Evolutionary conservation across 2,113 vertebrate species (phyloP).

Genomic region (Centrocercus urophasianus): DNA sequence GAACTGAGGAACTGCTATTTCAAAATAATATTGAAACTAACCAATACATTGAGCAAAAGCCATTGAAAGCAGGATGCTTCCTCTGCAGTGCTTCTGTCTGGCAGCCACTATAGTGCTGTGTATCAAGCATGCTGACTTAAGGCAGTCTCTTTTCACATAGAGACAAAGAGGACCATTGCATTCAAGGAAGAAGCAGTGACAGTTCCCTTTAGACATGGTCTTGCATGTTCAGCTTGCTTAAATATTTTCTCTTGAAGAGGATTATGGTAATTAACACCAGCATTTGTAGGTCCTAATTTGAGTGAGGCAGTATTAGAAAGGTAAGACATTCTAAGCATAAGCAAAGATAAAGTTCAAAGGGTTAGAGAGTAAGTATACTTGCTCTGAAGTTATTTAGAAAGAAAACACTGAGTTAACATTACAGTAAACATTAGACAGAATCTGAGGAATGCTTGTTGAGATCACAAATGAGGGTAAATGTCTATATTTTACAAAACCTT

Average conservation of each 20-base stretch:
- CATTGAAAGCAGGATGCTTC: background rate
- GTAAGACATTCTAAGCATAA: background rate
- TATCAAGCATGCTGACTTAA: background rate
- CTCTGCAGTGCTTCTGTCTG: background rate
- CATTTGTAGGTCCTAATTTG: background rate
- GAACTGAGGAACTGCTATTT: background rate
- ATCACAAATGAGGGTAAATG: background rate
- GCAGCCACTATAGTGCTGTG: background rate
- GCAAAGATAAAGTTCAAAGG: background rate
- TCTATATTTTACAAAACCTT: background rate
- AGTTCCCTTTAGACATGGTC: background rate
- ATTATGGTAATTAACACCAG: background rate
- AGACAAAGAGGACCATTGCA: rapidly evolving
- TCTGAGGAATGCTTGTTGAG: background rate
- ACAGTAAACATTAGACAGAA: background rate
- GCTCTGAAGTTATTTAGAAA: background rate
- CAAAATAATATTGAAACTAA: background rate
- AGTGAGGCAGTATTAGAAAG: background rate
- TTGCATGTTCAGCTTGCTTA: background rate
- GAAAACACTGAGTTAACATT: background rate
- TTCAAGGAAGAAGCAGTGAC: background rate
- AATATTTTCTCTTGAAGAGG: background rate
- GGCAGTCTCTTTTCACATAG: background rate
- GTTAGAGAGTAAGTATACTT: background rate
- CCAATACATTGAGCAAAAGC: background rate